phyloP scores from a whole-genome alignment of 2,113 vertebrate species.

The Oophaga pumilio region DNA sequence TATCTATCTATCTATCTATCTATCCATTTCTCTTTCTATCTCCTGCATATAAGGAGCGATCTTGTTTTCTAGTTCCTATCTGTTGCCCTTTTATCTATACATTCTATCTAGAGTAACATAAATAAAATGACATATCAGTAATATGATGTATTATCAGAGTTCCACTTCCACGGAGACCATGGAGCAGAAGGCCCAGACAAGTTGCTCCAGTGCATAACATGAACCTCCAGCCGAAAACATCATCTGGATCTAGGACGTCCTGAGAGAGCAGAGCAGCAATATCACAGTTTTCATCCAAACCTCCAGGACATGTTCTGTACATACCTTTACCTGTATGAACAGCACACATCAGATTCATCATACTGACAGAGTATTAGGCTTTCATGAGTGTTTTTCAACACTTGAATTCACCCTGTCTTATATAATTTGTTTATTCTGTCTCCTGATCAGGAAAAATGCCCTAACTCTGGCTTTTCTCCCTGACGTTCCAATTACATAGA shows the following conservation, averaged over 20 bases:
- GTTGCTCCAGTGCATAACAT: neutral
- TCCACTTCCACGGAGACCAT: neutral
- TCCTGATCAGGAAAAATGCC: slow-evolving; percentile 38
- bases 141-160: neutral
- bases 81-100: neutral
- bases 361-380: slow-evolving; percentile 57
- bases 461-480: slow-evolving; percentile 20
- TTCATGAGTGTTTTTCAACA: slow-evolving; percentile 55
- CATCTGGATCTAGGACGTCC: neutral
- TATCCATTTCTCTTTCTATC: neutral
- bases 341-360: slow-evolving; percentile 53
- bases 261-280: neutral
- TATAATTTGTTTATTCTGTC: slow-evolving; percentile 55
- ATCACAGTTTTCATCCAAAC: slow-evolving; percentile 48
- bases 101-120: neutral
- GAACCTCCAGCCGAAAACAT: neutral
- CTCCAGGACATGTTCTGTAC: slow-evolving; percentile 56
- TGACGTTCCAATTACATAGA: neutral
- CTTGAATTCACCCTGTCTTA: slow-evolving; percentile 54
- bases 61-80: neutral
- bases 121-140: neutral
- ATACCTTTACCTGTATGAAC: slow-evolving; percentile 56
- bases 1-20: slow-evolving; percentile 12
- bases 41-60: neutral
- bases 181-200: neutral